Evolutionary conservation across 2,113 vertebrate species (phyloP), one percentile per base, ranked within the genome.

Genomic region (Turnix velox): DNA sequence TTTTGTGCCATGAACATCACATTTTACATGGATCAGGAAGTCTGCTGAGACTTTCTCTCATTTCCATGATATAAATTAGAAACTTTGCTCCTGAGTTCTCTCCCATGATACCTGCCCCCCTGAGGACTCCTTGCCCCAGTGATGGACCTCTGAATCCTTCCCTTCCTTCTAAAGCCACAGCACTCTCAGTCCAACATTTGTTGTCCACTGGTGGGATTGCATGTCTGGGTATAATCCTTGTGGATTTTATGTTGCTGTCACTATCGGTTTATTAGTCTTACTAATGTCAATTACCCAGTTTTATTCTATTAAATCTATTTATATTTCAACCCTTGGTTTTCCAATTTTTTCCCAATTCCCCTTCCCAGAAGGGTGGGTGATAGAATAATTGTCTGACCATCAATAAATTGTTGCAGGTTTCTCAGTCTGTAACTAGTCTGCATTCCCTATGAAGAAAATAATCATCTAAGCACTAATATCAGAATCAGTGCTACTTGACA

Each of bases 401-500:
- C 55, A 57, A 57, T 33, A 33, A 57, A 23, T 33, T n/a, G 19
- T 57, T 57, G 31, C n/a, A 20, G 20, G n/a, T 57, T 57, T 57
- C 54, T 57, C n/a, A 57, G 33, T 20, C 54, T 20, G 7, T 57
- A 57, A 33, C 31, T 22, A 46, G 37, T 61, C 6, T 24, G 0
- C 42, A 25, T 78, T 37, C 13, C 4, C 1, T 10, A 10, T 1
- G 5, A 42, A 42, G 11, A 23, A 42, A 40, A 46, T 40, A 15
- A 31, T 9, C 12, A 13, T 24, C n/a, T 30, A 31, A 49, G 27
- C 9, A 42, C 1, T 10, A 51, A 9, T 5, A 18, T 42, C 18
- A n/a, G 7, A 31, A 18, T 12, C 13, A 12, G 13, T 4, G 4
- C 18, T 4, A 23, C 4, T 6, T 8, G 6, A 7, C 9, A 33